A percentile compares a stretch with the other conserved stretches of the same genome.
Evolutionary conservation across 2,113 vertebrate genomes (phyloP).

Genomic region (Tragelaphus imberbis): DNA sequence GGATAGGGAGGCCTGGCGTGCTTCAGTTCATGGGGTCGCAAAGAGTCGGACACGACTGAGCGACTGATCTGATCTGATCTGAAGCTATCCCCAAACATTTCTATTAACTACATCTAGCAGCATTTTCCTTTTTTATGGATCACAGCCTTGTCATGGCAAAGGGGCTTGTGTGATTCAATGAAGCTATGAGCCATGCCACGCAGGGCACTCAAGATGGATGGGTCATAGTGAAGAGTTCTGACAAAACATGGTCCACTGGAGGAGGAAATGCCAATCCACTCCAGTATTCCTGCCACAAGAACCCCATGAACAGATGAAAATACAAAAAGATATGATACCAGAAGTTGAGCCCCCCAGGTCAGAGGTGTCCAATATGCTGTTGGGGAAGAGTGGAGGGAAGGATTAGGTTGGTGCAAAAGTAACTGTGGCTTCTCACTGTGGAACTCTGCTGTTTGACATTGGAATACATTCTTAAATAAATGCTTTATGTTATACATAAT

Average conservation of each 20-base stretch:
- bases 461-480: background rate
- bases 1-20: too few species aligned
- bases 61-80: too few species aligned
- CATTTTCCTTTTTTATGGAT: background rate
- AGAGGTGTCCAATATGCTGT: background rate
- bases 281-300: background rate
- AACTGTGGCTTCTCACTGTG: background rate
- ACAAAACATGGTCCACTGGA: background rate
- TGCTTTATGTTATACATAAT: background rate
- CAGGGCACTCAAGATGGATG: background rate
- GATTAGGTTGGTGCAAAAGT: background rate
- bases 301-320: background rate
- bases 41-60: too few species aligned
- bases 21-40: too few species aligned
- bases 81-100: background rate
- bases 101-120: background rate
- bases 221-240: background rate
- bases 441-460: background rate
- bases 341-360: background rate
- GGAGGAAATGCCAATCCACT: background rate
- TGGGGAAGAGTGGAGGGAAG: background rate
- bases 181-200: background rate
- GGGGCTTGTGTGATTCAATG: background rate
- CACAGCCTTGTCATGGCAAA: background rate
- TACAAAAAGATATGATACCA: background rate